These are phyloP conservation scores for Theristicus caerulescens DNA, from an alignment of 2,113 vertebrate species.

Conservation along the genomic window DNA sequence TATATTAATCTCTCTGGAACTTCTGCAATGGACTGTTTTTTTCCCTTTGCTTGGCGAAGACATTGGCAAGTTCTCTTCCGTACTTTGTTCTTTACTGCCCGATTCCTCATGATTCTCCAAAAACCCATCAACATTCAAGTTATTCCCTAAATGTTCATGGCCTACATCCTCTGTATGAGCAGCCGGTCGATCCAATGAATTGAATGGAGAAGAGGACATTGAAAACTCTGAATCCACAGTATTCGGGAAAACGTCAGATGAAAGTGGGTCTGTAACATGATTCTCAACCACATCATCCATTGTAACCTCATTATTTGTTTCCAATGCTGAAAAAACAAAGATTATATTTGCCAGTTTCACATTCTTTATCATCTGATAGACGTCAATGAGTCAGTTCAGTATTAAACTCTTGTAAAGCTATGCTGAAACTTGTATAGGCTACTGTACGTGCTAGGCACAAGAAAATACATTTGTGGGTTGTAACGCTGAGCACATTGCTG, in stretches of 20 bases:
- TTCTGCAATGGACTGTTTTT: slow-evolving; percentile 80
- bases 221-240: slow-evolving; percentile 70
- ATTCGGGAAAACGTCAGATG: slow-evolving; percentile 64
- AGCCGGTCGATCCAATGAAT: slow-evolving; percentile 66
- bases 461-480: not conserved
- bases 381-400: not conserved
- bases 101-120: slow-evolving; percentile 68
- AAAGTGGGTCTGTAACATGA: slow-evolving; percentile 82
- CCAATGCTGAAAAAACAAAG: slow-evolving; percentile 67
- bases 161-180: slow-evolving; percentile 69
- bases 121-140: slow-evolving; percentile 67
- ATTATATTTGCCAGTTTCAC: not conserved
- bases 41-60: slow-evolving; percentile 83
- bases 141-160: slow-evolving; percentile 69
- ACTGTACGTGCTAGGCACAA: not conserved
- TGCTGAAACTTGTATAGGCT: not conserved
- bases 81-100: slow-evolving; percentile 68
- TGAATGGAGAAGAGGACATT: slow-evolving; percentile 57
- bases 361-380: not conserved
- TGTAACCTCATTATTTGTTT: slow-evolving; percentile 66
- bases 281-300: slow-evolving; percentile 80
- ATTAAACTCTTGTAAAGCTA: not conserved
- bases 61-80: slow-evolving; percentile 66
- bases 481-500: not conserved
- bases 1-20: slow-evolving; percentile 84